Conservation (phyloP, 2,888 invertebrate species). For the Oconnorella tubifera region DNA sequence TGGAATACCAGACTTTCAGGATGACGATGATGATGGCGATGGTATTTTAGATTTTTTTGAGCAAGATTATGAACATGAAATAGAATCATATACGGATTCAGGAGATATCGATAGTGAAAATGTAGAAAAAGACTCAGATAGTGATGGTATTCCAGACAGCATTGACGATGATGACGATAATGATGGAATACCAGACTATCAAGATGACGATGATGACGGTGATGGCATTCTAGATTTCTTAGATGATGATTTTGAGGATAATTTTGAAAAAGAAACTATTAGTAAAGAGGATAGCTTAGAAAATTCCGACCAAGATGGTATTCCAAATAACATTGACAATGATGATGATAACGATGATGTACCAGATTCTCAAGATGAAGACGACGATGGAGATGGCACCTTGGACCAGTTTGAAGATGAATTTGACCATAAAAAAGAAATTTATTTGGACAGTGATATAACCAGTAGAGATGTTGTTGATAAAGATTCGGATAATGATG, state of each 20-base stretch:
- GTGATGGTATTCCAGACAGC: conserved; percentile 28
- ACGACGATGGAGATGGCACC: conserved; percentile 40
- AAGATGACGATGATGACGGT: conserved; percentile 28
- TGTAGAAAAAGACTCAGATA: conserved; percentile 8
- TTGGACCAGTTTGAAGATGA: conserved; percentile 26
- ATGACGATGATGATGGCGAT: conserved; percentile 27
- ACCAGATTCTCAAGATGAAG: conserved; percentile 38
- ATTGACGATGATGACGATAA: conserved; percentile 33
- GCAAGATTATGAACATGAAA: conserved; percentile 10
- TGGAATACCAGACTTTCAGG: conserved; percentile 33
- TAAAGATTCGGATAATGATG: conserved; percentile 11
- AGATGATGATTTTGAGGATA: conserved; percentile 19
- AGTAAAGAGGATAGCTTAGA: conserved; percentile 11
- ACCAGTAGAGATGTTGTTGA: conserved; percentile 9
- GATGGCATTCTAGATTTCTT: conserved; percentile 28
- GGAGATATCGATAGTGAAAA: not conserved
- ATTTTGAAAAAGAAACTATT: not conserved
- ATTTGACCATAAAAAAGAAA: not conserved
- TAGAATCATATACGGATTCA: not conserved
- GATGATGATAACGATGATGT: conserved; percentile 46
- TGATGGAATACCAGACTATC: conserved; percentile 42
- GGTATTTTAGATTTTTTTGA: conserved; percentile 19
- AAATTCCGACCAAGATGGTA: conserved; percentile 39
- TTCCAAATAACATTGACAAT: conserved; percentile 37
- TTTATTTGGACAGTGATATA: conserved; percentile 30